A percentile compares a stretch with the other conserved stretches of the same genome.
These are phyloP conservation scores for Caenorhabditis tropicalis DNA, from an alignment of 1,140 invertebrate species.

Conservation along the genomic window DNA sequence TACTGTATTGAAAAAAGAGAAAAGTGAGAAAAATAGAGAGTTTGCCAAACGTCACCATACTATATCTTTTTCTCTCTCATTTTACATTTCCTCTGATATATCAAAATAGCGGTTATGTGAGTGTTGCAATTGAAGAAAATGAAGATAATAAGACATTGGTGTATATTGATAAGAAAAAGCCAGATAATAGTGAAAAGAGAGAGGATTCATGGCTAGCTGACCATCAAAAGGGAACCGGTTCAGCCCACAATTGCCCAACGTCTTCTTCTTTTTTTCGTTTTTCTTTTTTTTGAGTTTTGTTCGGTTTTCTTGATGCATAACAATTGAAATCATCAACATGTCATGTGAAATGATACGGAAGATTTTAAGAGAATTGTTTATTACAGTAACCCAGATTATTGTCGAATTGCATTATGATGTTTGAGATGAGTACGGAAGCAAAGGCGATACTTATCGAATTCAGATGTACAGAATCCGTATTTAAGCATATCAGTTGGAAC, in stretches of 20 bases:
- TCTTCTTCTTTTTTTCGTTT: background rate
- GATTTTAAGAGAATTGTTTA: background rate
- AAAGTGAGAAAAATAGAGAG: background rate
- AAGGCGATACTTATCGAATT: slow-evolving; percentile 47
- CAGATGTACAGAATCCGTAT: slow-evolving; percentile 42
- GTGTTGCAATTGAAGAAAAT: slow-evolving; percentile 39
- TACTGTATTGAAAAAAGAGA: background rate
- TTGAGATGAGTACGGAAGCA: slow-evolving; percentile 41
- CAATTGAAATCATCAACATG: background rate
- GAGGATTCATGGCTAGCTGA: background rate
- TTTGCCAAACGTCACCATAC: background rate
- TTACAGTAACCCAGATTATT: background rate
- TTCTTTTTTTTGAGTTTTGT: background rate
- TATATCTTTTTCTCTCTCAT: background rate
- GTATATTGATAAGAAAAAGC: slow-evolving; percentile 9
- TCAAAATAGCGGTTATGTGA: background rate
- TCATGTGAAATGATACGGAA: background rate
- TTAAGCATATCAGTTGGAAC: slow-evolving; percentile 49
- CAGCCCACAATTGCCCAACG: background rate
- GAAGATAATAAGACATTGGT: slow-evolving; percentile 15
- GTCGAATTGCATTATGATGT: slow-evolving; percentile 16
- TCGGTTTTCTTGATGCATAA: background rate
- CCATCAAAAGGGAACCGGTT: slow-evolving; percentile 29
- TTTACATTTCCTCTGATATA: background rate
- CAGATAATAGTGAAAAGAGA: slow-evolving; percentile 4